A percentile compares a stretch with the other conserved stretches of the same genome.
Evolutionary conservation across 2,113 vertebrate species (phyloP).

Genomic region (Stomatorhinus ivindoensis): DNA sequence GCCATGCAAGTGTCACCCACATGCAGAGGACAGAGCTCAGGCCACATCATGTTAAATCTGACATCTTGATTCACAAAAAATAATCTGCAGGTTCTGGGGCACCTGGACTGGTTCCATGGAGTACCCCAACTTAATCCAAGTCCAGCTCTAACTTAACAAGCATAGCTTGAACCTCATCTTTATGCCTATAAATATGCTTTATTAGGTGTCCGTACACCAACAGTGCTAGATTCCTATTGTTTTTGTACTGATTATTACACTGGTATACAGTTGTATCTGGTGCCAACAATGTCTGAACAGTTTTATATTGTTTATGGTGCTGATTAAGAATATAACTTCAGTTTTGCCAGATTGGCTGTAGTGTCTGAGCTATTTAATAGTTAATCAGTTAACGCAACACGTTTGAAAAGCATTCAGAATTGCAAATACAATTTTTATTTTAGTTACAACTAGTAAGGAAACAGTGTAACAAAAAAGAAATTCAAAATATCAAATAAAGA

Average conservation of each 20-base stretch:
- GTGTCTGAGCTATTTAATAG: no score
- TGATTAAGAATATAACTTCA: no score
- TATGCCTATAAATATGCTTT: not conserved
- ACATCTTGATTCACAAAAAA: not conserved
- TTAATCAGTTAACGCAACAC: no score
- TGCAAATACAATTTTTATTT: no score
- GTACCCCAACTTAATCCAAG: not conserved
- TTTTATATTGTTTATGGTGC: no score
- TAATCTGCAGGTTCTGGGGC: not conserved
- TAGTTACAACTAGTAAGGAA: no score
- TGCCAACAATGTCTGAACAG: no score
- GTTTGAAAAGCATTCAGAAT: no score
- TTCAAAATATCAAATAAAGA: no score
- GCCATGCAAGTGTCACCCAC: not conserved
- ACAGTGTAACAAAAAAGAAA: no score
- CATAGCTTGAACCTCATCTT: not conserved
- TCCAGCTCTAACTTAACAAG: not conserved
- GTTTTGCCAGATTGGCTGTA: no score
- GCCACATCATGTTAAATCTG: not conserved
- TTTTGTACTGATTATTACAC: not conserved
- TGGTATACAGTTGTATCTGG: no score
- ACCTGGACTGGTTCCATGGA: not conserved
- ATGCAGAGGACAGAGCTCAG: not conserved
- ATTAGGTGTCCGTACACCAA: not conserved
- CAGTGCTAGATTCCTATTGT: not conserved